Conservation (phyloP, 2,888 invertebrate species). For the Augiades crinisus region DNA sequence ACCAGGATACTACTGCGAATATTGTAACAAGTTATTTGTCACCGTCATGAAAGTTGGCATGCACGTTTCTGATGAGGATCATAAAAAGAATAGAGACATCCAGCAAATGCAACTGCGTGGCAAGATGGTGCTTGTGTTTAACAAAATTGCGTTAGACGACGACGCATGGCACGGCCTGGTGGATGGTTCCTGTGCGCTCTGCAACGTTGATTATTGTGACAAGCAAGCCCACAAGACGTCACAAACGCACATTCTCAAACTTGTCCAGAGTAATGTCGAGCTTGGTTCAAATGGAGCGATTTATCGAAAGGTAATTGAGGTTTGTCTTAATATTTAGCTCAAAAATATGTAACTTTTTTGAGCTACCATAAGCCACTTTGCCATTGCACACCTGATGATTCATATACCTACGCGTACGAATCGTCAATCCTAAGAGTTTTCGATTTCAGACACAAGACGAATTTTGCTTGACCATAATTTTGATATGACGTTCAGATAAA, state of each 20-base stretch:
- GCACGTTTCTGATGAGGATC: slow-evolving; percentile 44
- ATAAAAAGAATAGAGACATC: slow-evolving; percentile 41
- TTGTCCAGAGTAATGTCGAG: slow-evolving; percentile 45
- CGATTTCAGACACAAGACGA: too few relatives aligned
- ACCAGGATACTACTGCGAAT: slow-evolving; percentile 54
- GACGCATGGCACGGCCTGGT: slow-evolving; percentile 53
- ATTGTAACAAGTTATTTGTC: slow-evolving; percentile 47
- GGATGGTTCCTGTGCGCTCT: slow-evolving; percentile 47
- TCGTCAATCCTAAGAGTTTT: too few relatives aligned
- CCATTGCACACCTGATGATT: too few relatives aligned
- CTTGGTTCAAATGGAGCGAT: slow-evolving; percentile 40
- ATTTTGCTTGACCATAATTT: too few relatives aligned
- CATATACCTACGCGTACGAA: too few relatives aligned
- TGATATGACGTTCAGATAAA: too few relatives aligned
- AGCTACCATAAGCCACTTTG: too few relatives aligned
- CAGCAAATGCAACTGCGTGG: slow-evolving; percentile 36
- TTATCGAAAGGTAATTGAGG: slow-evolving; percentile 44
- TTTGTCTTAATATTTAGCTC: too few relatives aligned
- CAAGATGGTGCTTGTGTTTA: slow-evolving; percentile 40
- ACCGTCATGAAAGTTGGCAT: slow-evolving; percentile 41
- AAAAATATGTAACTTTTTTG: slow-evolving; percentile 9
- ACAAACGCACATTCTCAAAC: slow-evolving; percentile 43
- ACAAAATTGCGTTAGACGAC: slow-evolving; percentile 43
- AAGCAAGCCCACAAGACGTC: slow-evolving; percentile 41
- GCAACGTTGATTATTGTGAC: slow-evolving; percentile 46